Base-by-base conservation (phyloP, 2,888 invertebrate species). In the Ischnus inquisitorius region DNA sequence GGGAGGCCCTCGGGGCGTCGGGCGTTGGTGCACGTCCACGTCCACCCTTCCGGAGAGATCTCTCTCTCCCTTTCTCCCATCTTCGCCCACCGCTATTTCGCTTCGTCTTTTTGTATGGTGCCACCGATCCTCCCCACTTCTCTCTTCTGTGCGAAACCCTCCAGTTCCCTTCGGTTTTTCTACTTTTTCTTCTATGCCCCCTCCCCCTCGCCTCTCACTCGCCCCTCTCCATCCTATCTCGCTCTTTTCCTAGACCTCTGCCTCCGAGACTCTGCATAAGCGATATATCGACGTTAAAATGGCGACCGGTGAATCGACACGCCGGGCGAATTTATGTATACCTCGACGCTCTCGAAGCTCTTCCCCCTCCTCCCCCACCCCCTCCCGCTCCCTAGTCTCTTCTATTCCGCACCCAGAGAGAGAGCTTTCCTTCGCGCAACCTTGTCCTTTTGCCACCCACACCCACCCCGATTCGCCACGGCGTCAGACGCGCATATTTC, bases 301-400 rank as follows among this genome's bases (percentile, higher is more conserved):
- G 83, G 83, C 79, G 79, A 80, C 67, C 80, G 76, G 72, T 68
- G 77, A 84, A 84, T 80, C 83, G 83, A 80, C 77, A 62, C 69
- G 68, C 34, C 69, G 39, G 43, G 62, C 62, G 65, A 79, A 83
- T 79, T 76, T 79, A 79, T 79, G 72, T 72, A 77, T 71, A 77
- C 69, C 48, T 71, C 69, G 71, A 79, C 71, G 68, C 79, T 76
- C 72, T 72, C 72, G 68, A 77, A 72, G 62, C 48, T 79, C 79
- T 57, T 6, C 39, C 46, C 22, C 19, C 22, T 48, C 6, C 67
- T 25, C 41, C 43, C n/a, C 48, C 39, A 16, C 14, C 6, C 64
- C 22, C n/a, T 43, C 12, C 65, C 39, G 51, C 64, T 0, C 34
- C 34, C 34, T 6, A 34, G 34, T 34, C 34, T 34, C 34, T 34